Evolutionary conservation across 2,888 invertebrate species (phyloP).

Genomic region (Nezara viridula): DNA sequence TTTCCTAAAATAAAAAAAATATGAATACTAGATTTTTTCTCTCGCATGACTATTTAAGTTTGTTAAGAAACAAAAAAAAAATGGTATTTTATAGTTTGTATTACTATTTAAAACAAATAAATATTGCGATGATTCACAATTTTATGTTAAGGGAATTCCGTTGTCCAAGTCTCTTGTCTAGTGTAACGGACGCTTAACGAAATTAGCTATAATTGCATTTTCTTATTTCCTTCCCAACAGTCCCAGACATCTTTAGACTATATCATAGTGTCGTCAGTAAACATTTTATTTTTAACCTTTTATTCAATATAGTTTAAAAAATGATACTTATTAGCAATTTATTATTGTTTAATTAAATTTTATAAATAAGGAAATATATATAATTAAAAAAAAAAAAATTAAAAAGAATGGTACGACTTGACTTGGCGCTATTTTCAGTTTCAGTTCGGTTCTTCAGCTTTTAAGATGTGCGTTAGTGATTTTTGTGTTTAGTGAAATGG

Average conservation of each 20-base stretch:
- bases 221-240: background rate
- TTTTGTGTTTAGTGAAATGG: background rate
- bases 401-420: background rate
- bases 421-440: background rate
- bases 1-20: no score
- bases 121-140: background rate
- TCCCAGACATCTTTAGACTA: background rate
- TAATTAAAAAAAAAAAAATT: no score
- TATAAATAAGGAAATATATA: background rate
- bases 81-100: no score
- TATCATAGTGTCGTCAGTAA: background rate
- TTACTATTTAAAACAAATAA: background rate
- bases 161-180: background rate
- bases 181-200: background rate
- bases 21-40: no score
- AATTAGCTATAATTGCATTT: background rate
- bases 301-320: background rate
- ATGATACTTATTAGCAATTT: background rate
- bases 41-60: no score
- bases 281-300: background rate
- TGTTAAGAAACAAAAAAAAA: no score
- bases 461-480: background rate
- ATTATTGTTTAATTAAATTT: background rate
- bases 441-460: background rate
- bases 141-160: background rate